A percentile compares a stretch with the other conserved stretches of the same genome.
phyloP scores from a whole-genome alignment of 2,888 invertebrate genomes.

The Philopedon plagiatum region DNA sequence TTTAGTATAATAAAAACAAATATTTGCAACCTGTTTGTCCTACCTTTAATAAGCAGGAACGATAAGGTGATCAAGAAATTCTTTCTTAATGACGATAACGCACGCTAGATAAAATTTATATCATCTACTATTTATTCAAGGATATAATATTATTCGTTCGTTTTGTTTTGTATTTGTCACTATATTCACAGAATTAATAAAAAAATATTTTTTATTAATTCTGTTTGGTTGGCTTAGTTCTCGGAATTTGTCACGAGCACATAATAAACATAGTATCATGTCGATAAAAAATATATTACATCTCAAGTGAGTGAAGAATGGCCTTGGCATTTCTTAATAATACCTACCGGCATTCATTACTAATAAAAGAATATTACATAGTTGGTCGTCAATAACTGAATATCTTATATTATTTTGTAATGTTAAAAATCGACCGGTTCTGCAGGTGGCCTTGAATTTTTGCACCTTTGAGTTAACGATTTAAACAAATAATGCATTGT shows the following conservation, averaged over 20 bases:
- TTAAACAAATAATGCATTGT: too few species aligned
- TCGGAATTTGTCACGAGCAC: not conserved
- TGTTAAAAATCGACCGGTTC: too few species aligned
- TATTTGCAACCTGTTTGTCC: not conserved
- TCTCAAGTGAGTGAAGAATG: not conserved
- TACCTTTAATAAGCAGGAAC: not conserved
- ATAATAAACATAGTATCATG: not conserved
- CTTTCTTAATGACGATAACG: not conserved
- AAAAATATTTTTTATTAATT: not conserved
- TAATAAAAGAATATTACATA: too few species aligned
- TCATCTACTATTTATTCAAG: not conserved
- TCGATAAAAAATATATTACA: not conserved
- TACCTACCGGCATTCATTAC: not conserved
- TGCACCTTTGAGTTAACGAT: too few species aligned
- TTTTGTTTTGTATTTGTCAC: not conserved
- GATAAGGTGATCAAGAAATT: not conserved
- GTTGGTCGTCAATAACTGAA: too few species aligned
- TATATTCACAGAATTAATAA: too few species aligned
- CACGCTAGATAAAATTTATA: not conserved
- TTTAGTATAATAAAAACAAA: too few species aligned
- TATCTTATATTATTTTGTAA: too few species aligned
- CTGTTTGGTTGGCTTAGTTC: not conserved
- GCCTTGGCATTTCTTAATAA: not conserved
- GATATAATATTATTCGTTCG: not conserved
- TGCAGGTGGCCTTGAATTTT: too few species aligned